A percentile compares a stretch with the other conserved stretches of the same genome.
These are phyloP conservation scores for Limosa lapponica DNA, from an alignment of 2,797 vertebrate genomes.

Conservation along the genomic window DNA sequence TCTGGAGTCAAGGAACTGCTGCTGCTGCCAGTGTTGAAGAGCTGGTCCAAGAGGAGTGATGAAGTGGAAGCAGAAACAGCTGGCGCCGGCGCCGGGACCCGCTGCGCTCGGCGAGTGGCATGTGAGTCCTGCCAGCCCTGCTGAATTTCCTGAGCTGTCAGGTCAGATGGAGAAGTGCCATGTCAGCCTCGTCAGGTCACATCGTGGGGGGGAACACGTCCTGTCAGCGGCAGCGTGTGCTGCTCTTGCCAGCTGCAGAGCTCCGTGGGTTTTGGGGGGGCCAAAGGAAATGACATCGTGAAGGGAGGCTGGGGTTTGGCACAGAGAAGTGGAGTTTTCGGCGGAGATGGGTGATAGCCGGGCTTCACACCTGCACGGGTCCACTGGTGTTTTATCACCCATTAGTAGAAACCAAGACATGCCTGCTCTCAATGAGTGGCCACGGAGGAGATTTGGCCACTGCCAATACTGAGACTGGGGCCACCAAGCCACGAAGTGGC, in stretches of 20 bases:
- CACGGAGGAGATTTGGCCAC: not conserved
- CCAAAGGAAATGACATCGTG: not conserved
- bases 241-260: not conserved
- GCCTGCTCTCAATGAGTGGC: not conserved
- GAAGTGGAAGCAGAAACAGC: constrained; percentile 42
- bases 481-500: accelerated
- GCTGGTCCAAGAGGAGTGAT: not conserved
- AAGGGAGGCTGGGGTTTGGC: not conserved
- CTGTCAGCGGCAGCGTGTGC: not conserved
- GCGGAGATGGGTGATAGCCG: accelerated
- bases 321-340: too few species aligned
- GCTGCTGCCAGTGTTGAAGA: not conserved
- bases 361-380: accelerated
- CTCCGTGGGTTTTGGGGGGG: not conserved
- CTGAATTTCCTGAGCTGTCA: not conserved
- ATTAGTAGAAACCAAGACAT: not conserved
- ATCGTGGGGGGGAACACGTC: accelerated
- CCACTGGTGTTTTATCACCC: not conserved
- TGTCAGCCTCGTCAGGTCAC: not conserved
- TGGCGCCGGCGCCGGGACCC: accelerated
- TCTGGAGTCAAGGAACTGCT: not conserved
- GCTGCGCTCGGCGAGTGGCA: accelerated
- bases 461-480: not conserved
- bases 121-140: not conserved
- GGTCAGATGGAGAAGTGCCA: not conserved